Conservation (phyloP, 2,888 invertebrate genomes). For the Cheiracanthium punctorium region DNA sequence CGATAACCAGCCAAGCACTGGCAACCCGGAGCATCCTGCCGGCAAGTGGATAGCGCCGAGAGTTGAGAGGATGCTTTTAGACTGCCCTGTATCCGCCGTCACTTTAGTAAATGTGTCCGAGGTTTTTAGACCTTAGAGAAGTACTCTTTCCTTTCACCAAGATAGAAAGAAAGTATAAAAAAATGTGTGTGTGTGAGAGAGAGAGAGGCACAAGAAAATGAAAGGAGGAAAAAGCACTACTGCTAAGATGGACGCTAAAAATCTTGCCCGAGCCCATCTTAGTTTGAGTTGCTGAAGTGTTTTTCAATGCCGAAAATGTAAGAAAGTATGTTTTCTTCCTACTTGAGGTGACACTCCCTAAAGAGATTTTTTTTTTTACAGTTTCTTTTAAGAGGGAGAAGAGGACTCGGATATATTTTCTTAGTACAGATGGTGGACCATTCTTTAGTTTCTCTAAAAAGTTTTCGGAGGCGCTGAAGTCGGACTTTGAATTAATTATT, state of each 20-base stretch:
- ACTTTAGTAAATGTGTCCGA: constrained; percentile 69
- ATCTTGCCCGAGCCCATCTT: constrained; percentile 47
- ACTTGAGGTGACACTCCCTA: constrained; percentile 63
- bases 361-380: constrained; percentile 26
- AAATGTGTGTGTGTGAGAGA: no score
- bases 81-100: constrained; percentile 59
- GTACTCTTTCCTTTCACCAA: constrained; percentile 59
- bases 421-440: background rate
- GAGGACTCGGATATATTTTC: background rate
- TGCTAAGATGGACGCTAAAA: constrained; percentile 52
- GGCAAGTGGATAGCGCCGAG: constrained; percentile 59
- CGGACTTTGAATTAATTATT: no score
- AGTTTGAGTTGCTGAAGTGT: constrained; percentile 60
- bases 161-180: constrained; percentile 44
- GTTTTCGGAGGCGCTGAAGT: no score
- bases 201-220: constrained; percentile 16
- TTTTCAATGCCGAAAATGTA: constrained; percentile 62
- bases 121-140: constrained; percentile 58
- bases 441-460: background rate
- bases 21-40: constrained; percentile 50
- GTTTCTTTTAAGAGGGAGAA: background rate
- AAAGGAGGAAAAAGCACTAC: constrained; percentile 8
- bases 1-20: constrained; percentile 30
- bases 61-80: constrained; percentile 61
- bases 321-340: constrained; percentile 55